These are phyloP conservation scores for Acanthosepion lycidas DNA, from an alignment of 2,888 invertebrate species.

Conservation along the genomic window DNA sequence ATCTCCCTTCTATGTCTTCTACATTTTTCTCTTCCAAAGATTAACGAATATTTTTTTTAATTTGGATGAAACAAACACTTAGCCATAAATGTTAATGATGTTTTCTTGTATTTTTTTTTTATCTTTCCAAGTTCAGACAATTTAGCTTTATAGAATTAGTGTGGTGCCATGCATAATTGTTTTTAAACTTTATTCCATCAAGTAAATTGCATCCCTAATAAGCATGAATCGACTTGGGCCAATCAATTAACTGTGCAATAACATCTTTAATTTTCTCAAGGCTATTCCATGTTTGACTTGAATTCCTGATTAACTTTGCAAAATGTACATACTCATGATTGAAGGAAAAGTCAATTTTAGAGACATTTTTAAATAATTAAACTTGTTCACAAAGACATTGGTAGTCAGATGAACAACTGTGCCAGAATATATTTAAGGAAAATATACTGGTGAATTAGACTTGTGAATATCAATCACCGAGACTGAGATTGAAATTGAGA, in stretches of 20 bases:
- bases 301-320: background rate
- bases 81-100: no score
- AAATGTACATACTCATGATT: no score
- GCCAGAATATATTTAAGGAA: background rate
- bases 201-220: background rate
- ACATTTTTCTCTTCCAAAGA: no score
- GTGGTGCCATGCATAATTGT: background rate
- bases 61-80: no score
- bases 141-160: background rate
- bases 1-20: no score
- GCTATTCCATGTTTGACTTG: background rate
- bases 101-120: no score
- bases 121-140: background rate
- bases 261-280: background rate
- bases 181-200: background rate
- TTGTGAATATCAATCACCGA: background rate
- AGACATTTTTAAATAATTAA: background rate
- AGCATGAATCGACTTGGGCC: background rate
- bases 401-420: background rate
- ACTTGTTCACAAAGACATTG: background rate
- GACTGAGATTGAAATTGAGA: background rate
- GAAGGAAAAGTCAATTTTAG: background rate
- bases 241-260: background rate
- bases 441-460: no score
- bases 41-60: no score